A percentile compares a stretch with the other conserved stretches of the same genome.
Conservation (phyloP, 2,797 vertebrate species). For the Sparus aurata region DNA sequence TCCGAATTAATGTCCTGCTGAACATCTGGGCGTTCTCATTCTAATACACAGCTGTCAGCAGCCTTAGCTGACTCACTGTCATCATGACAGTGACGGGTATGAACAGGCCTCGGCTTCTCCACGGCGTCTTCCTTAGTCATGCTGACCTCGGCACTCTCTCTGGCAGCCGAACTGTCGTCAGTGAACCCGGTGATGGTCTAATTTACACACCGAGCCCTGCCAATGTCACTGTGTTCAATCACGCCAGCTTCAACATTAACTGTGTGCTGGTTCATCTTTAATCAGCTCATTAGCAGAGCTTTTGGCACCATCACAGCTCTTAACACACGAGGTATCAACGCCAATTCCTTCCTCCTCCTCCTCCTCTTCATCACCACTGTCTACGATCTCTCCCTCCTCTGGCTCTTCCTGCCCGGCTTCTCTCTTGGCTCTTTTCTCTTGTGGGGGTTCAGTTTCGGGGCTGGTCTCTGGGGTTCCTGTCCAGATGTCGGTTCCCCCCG, state of each 20-base stretch:
- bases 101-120: conserved; percentile 24
- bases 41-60: conserved; percentile 43
- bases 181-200: conserved; percentile 1
- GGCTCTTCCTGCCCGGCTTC: conserved; percentile 52
- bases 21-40: conserved; percentile 51
- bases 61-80: conserved; percentile 54
- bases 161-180: conserved; percentile 27
- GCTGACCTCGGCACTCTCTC: conserved; percentile 49
- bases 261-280: conserved; percentile 29
- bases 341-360: conserved; percentile 16
- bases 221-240: conserved; percentile 25
- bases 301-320: conserved; percentile 17
- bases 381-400: conserved; percentile 86
- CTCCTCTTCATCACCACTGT: conserved; percentile 72
- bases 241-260: conserved; percentile 6
- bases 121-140: conserved; percentile 47
- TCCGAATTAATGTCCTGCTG: conserved; percentile 28
- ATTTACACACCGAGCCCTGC: conserved; percentile 17
- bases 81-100: conserved; percentile 38
- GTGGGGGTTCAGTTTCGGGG: conserved; percentile 53
- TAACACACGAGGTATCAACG: not conserved
- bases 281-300: conserved; percentile 9
- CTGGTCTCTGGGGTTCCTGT: conserved; percentile 25
- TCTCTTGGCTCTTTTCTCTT: conserved; percentile 64
- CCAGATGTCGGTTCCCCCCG: conserved; percentile 20